Evolutionary conservation across 2,888 invertebrate genomes (phyloP).

Genomic region (Theretra japonica): DNA sequence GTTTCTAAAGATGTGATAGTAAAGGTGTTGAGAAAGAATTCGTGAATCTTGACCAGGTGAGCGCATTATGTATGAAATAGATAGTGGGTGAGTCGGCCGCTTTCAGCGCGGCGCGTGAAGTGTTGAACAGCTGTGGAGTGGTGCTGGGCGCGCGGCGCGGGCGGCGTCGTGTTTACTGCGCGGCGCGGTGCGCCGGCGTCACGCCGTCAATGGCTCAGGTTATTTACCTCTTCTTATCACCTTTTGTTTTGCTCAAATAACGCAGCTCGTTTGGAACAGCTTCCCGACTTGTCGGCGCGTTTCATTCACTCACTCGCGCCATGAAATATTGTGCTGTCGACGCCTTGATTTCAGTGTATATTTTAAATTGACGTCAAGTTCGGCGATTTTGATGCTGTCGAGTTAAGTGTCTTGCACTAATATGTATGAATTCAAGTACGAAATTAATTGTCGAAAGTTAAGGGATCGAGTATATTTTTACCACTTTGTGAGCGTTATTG

Average conservation of each 20-base stretch:
- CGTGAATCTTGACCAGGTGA: background rate
- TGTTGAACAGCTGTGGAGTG: slow-evolving; percentile 68
- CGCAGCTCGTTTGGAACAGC: slow-evolving; percentile 65
- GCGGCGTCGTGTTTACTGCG: slow-evolving; percentile 46
- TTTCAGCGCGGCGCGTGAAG: slow-evolving; percentile 65
- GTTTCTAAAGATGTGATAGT: background rate
- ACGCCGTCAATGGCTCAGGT: slow-evolving; percentile 81
- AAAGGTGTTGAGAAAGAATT: background rate
- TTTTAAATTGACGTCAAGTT: slow-evolving; percentile 6
- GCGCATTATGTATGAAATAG: slow-evolving; percentile 30
- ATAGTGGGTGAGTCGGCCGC: slow-evolving; percentile 54
- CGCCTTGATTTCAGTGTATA: slow-evolving; percentile 3
- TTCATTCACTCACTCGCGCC: slow-evolving; percentile 25
- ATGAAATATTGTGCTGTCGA: slow-evolving; percentile 24
- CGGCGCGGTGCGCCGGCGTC: slow-evolving; percentile 58
- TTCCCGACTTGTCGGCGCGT: slow-evolving; percentile 52
- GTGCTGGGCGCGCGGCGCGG: slow-evolving; percentile 42
- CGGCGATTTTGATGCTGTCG: background rate
- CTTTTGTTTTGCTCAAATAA: slow-evolving; percentile 83
- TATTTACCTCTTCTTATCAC: slow-evolving; percentile 84
- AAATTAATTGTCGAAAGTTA: background rate
- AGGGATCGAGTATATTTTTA: no score
- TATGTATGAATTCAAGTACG: background rate
- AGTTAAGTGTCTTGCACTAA: background rate
- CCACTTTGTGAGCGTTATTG: no score